A percentile compares a stretch with the other conserved stretches of the same genome.
Evolutionary conservation across 2,797 vertebrate genomes (phyloP).

Genomic region (Etheostoma perlongum): DNA sequence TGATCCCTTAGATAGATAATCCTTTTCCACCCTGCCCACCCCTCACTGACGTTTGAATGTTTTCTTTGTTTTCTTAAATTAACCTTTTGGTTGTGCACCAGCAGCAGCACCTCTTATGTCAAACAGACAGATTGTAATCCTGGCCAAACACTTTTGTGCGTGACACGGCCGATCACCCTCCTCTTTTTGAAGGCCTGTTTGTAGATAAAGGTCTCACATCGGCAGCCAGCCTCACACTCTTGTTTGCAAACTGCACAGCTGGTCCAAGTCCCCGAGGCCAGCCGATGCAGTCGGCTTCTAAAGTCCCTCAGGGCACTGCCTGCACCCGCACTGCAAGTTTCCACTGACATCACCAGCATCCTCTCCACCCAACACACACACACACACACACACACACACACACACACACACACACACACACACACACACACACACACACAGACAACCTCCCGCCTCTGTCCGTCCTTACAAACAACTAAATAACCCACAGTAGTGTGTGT

Average conservation of each 20-base stretch:
- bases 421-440: not conserved
- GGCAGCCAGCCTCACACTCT: slow-evolving; percentile 46
- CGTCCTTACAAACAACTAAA: slow-evolving; percentile 54
- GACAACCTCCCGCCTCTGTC: slow-evolving; percentile 1
- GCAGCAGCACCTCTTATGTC: slow-evolving; percentile 41
- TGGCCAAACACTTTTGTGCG: slow-evolving; percentile 36
- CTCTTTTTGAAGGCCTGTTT: slow-evolving; percentile 19
- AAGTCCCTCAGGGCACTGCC: slow-evolving; percentile 41
- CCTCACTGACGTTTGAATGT: not conserved
- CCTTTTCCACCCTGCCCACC: not conserved
- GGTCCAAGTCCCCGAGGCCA: slow-evolving; percentile 62
- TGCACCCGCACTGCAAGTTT: slow-evolving; percentile 48
- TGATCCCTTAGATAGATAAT: not conserved
- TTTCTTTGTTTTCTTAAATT: slow-evolving; percentile 26
- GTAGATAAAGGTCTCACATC: slow-evolving; percentile 68
- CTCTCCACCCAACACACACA: not conserved
- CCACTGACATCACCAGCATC: slow-evolving; percentile 41
- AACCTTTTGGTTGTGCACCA: slow-evolving; percentile 22
- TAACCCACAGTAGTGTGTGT: slow-evolving; percentile 46
- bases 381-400: slow-evolving; percentile 12
- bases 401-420: slow-evolving; percentile 6
- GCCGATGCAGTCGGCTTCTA: slow-evolving; percentile 30
- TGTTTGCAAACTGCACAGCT: slow-evolving; percentile 75
- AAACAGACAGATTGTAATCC: slow-evolving; percentile 45
- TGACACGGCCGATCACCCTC: slow-evolving; percentile 32